These are phyloP conservation scores for Eira barbara DNA, from an alignment of 2,113 vertebrate genomes.

Conservation along the genomic window DNA sequence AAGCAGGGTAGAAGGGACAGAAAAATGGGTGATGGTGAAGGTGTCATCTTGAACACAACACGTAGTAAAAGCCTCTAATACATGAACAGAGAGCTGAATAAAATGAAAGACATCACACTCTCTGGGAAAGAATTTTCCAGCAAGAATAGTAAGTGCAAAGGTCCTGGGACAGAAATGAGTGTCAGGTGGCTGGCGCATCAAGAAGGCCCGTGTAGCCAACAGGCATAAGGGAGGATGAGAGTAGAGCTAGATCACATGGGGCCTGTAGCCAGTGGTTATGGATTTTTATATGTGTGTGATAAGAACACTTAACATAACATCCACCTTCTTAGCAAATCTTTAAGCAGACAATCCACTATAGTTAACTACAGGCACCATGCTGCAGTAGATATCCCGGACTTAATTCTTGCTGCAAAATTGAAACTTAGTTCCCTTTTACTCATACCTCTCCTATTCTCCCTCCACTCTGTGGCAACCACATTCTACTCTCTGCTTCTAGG, in stretches of 20 bases:
- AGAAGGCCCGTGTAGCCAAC: not conserved
- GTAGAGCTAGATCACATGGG: not conserved
- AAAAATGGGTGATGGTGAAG: not conserved
- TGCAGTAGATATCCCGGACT: not conserved
- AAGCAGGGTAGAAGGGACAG: not conserved
- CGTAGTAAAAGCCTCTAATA: not conserved
- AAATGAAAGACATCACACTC: not conserved
- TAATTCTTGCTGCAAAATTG: not conserved
- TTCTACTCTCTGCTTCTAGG: not conserved
- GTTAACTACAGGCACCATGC: not conserved
- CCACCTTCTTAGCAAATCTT: not conserved
- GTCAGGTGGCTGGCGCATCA: not conserved
- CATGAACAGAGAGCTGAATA: not conserved
- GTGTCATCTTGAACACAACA: not conserved
- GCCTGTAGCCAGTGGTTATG: not conserved
- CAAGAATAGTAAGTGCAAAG: not conserved
- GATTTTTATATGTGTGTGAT: not conserved
- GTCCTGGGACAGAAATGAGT: not conserved
- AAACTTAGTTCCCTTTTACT: not conserved
- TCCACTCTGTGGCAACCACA: not conserved
- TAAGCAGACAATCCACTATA: not conserved
- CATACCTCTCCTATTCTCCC: not conserved
- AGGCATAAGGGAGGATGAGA: not conserved
- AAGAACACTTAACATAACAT: not conserved
- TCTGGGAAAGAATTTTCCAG: not conserved